phyloP scores from a whole-genome alignment of 1,140 invertebrate species.

The Aphis gossypii region DNA sequence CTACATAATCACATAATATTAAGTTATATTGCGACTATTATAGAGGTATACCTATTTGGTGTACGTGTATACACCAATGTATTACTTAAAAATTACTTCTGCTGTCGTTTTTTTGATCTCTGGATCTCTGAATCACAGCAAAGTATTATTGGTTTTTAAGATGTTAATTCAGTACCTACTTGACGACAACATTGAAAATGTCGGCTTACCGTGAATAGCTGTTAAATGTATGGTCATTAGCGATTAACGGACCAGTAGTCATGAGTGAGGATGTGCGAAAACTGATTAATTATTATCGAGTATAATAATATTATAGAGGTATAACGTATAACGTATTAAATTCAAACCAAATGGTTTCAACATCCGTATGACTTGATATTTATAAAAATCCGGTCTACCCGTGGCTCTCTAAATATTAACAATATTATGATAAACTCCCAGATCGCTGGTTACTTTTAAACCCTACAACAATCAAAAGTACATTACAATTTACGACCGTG shows the following conservation, averaged over 20 bases:
- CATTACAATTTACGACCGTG: background rate
- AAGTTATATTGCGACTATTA: background rate
- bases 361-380: background rate
- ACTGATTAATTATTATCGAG: background rate
- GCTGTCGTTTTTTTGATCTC: background rate
- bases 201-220: background rate
- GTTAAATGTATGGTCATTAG: background rate
- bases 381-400: background rate
- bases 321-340: background rate
- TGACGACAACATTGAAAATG: background rate
- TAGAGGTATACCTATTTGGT: background rate
- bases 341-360: background rate
- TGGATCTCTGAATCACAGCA: background rate
- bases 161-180: background rate
- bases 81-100: background rate
- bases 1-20: background rate
- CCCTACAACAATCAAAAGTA: background rate
- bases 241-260: background rate
- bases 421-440: too few species aligned
- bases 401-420: background rate
- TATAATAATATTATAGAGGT: background rate
- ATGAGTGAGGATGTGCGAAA: background rate
- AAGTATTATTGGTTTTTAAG: background rate
- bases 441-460: background rate
- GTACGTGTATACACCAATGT: background rate